phyloP scores from a whole-genome alignment of 1,140 invertebrate genomes.

The Scaptomyza graminum region DNA sequence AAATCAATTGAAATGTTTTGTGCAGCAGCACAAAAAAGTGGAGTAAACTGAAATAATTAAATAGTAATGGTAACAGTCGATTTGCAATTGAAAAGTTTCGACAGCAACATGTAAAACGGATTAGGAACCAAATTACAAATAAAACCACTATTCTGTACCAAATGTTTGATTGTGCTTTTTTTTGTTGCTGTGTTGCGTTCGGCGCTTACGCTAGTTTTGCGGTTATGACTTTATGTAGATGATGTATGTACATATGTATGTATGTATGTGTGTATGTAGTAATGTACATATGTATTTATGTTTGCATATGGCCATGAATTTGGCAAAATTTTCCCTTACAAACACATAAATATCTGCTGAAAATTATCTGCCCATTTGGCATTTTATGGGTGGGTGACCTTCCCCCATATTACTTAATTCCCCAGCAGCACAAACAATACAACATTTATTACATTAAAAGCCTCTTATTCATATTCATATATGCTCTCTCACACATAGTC shows the following conservation, averaged over 20 bases:
- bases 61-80: not conserved
- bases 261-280: not conserved
- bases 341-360: not conserved
- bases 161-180: not conserved
- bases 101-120: not conserved
- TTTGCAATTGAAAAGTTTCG: slow-evolving; percentile 1
- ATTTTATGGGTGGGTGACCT: slow-evolving; percentile 17
- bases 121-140: not conserved
- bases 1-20: not conserved
- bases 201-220: slow-evolving; percentile 1
- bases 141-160: not conserved
- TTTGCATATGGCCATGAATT: not conserved
- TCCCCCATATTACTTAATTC: slow-evolving; percentile 16
- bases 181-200: not conserved
- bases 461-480: slow-evolving; percentile 29
- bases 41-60: not conserved
- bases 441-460: slow-evolving; percentile 28
- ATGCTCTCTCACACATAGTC: not conserved
- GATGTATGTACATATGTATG: not conserved
- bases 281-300: not conserved
- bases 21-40: not conserved
- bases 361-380: slow-evolving; percentile 8
- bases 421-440: slow-evolving; percentile 6
- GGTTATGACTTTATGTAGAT: not conserved
- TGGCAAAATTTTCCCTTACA: slow-evolving; percentile 3